phyloP scores from a whole-genome alignment of 2,797 vertebrate genomes.

The Takifugu rubripes region DNA sequence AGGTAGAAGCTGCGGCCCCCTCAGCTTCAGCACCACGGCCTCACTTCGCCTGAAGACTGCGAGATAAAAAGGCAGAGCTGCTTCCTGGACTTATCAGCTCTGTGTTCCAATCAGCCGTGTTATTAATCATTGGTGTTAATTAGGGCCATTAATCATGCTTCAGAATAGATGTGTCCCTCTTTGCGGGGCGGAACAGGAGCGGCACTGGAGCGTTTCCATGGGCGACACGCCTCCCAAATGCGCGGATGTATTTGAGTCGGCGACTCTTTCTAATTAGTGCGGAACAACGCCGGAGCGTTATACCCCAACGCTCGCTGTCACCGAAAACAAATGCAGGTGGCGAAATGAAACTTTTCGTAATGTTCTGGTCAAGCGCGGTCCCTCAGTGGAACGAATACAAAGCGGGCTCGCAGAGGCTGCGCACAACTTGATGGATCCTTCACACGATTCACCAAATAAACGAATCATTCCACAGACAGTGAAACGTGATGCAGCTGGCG shows the following conservation, averaged over 20 bases:
- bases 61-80: slow-evolving; percentile 68
- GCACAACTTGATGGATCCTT: slow-evolving; percentile 23
- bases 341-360: slow-evolving; percentile 44
- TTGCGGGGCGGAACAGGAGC: slow-evolving; percentile 51
- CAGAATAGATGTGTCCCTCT: slow-evolving; percentile 70
- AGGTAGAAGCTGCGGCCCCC: slow-evolving; percentile 58
- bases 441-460: slow-evolving; percentile 25
- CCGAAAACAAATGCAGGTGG: slow-evolving; percentile 48
- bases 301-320: slow-evolving; percentile 40
- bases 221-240: slow-evolving; percentile 48
- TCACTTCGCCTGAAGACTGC: slow-evolving; percentile 67
- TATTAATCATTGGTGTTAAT: slow-evolving; percentile 80
- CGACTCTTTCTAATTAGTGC: slow-evolving; percentile 44
- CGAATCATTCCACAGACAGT: slow-evolving; percentile 9
- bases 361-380: slow-evolving; percentile 34
- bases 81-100: slow-evolving; percentile 73
- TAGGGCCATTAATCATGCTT: slow-evolving; percentile 78
- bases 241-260: slow-evolving; percentile 38
- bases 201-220: slow-evolving; percentile 50
- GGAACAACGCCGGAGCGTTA: slow-evolving; percentile 25
- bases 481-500: slow-evolving; percentile 5
- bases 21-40: slow-evolving; percentile 43
- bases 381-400: slow-evolving; percentile 38
- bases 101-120: slow-evolving; percentile 71
- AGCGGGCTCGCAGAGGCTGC: slow-evolving; percentile 1